Base-by-base conservation (phyloP, 2,888 invertebrate genomes). In the Lamproptera curius region DNA sequence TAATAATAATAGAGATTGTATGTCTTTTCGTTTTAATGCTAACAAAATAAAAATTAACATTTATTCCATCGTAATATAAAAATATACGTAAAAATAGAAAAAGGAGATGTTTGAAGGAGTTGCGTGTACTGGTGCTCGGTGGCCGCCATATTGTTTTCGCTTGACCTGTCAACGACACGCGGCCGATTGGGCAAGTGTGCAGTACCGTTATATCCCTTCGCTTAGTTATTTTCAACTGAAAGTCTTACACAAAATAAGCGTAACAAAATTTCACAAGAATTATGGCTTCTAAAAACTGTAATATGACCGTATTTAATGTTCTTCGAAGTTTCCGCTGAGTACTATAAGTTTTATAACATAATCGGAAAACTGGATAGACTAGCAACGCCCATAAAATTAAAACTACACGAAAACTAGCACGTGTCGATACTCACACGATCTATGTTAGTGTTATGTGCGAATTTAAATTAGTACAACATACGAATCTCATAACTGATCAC, bases 1-100 rank as follows among this genome's bases (percentile, higher is more conserved):
- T 72, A 73, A 67, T 74, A 81, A 78, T 82, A 81, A 81, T 80
- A 78, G 73, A 77, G 75, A 72, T 76, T 73, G 77, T 77, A 83
- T 86, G 85, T 87, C 85, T 86, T 86, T 85, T 85, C 66, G 76
- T 81, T 87, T 86, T 86, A 85, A 86, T 86, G 84, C 86, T 87
- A 87, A 87, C 83, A 86, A 81, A 86, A 81, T 85, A 78, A 83
- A 31, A 84, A 84, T 81, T 84, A 84, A 82, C 80, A 83, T 82
- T 80, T 83, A 86, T 85, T 84, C 74, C 79, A 79, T 80, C 62
- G 76, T 78, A 84, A 83, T 86, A 86, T 84, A 86, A 85, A 86
- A 85, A 86, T 84, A 87, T 85, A 84, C 78, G 77, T 84, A 83
- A 82, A 79, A 79, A 81, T 83, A 80, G 79, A 81, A 82, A 81